Evolutionary conservation across 1,140 invertebrate genomes (phyloP).

Genomic region (Oryctes rhinoceros): DNA sequence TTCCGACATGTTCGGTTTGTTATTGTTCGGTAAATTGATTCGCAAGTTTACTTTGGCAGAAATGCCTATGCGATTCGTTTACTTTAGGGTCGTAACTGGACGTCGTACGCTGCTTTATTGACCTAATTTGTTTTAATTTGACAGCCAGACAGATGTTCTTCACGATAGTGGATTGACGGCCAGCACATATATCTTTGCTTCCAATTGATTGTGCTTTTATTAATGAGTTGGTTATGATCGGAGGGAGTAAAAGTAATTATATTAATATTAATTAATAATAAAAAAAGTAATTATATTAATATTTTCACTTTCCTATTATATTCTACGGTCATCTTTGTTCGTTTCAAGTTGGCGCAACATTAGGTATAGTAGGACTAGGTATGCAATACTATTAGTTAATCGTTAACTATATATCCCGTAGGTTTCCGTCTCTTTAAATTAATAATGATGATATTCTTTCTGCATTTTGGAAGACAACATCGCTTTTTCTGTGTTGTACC

Average conservation of each 20-base stretch:
- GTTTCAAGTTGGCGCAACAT: too few species aligned
- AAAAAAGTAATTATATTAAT: too few species aligned
- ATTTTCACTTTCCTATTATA: too few species aligned
- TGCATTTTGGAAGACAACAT: too few species aligned
- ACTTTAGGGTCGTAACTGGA: slow-evolving; percentile 24
- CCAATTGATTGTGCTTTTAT: neutral
- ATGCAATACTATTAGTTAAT: too few species aligned
- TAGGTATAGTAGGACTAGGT: too few species aligned
- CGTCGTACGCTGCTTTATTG: neutral
- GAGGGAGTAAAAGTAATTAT: neutral
- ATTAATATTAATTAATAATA: too few species aligned
- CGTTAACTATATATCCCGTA: too few species aligned
- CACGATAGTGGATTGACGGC: neutral
- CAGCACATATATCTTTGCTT: neutral
- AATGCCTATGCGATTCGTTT: neutral
- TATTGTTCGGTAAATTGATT: slow-evolving; percentile 33
- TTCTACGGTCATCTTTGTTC: too few species aligned
- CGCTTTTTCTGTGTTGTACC: too few species aligned
- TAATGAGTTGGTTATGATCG: neutral
- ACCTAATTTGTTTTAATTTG: slow-evolving; percentile 29
- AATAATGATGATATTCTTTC: too few species aligned
- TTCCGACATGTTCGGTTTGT: slow-evolving; percentile 21
- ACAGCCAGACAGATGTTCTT: slow-evolving; percentile 28
- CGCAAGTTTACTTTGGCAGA: slow-evolving; percentile 11
- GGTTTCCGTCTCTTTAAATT: too few species aligned